These are phyloP conservation scores for Aleiodes alternator DNA, from an alignment of 2,888 invertebrate species.

Conservation along the genomic window DNA sequence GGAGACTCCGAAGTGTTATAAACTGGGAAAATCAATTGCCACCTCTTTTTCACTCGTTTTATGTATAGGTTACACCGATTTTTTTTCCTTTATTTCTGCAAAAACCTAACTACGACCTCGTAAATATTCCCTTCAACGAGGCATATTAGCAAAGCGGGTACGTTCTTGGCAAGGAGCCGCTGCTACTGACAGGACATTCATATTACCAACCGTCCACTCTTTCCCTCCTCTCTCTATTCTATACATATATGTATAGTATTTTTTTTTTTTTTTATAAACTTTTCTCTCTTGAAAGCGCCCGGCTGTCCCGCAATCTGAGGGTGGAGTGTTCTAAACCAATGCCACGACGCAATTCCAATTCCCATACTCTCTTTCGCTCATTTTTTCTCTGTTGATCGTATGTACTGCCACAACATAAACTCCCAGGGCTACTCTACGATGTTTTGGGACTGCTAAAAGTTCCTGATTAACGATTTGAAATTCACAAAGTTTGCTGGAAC, in stretches of 20 bases:
- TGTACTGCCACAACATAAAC: too few relatives aligned
- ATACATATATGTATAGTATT: slow-evolving; percentile 25
- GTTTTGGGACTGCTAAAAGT: too few relatives aligned
- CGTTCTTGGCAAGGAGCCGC: slow-evolving; percentile 74
- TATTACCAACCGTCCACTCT: slow-evolving; percentile 63
- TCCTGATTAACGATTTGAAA: too few relatives aligned
- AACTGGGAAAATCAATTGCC: slow-evolving; percentile 59
- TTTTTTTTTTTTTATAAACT: slow-evolving; percentile 18
- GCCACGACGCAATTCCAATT: slow-evolving; percentile 13
- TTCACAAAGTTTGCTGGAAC: too few relatives aligned
- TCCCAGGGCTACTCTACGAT: too few relatives aligned
- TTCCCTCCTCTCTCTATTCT: slow-evolving; percentile 23
- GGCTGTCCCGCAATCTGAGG: slow-evolving; percentile 7
- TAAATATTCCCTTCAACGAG: slow-evolving; percentile 71
- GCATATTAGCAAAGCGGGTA: slow-evolving; percentile 68
- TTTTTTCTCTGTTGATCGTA: not conserved
- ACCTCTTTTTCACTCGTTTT: slow-evolving; percentile 38
- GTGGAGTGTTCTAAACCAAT: not conserved
- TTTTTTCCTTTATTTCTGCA: slow-evolving; percentile 43
- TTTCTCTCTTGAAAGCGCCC: slow-evolving; percentile 1
- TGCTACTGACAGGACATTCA: slow-evolving; percentile 74
- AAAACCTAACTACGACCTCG: slow-evolving; percentile 61
- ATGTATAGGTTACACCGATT: slow-evolving; percentile 19
- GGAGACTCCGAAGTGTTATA: not conserved
- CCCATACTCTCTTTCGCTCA: not conserved